Evolutionary conservation across 1,140 invertebrate species (phyloP), one percentile per base, ranked within the genome.

Genomic region (Patella vulgata): DNA sequence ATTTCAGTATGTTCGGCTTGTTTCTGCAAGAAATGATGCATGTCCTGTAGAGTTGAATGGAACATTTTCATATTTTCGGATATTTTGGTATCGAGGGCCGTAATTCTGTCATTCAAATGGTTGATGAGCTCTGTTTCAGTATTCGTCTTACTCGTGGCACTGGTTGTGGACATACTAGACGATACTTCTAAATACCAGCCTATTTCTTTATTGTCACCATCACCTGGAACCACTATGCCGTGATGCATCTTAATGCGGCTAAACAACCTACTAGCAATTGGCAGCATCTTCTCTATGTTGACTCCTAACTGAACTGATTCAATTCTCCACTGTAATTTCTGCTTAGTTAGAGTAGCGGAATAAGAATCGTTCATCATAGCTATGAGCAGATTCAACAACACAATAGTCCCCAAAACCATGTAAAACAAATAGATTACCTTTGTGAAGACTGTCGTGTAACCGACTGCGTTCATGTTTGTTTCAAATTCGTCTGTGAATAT

Each of bases 341-440:
- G 68, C 25, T 66, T 57, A 9, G 57, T 39, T 17, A 73, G 40
- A 28, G 77, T 74, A 53, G 55, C 59, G 5, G 72, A 70, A 48
- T 82, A 82, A 8, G 80, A 82, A 51, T 80, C 79, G 58, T 79
- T 82, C 78, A 82, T 80, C 77, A 81, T 80, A 14, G 80, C 80
- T 51, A 82, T 82, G 0, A 82, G 68, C 2, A 82, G 62, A 55
- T 82, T 82, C 6, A 82, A 66, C 0, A 82, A 59, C 2, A 82
- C 59, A 28, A 81, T 77, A 17, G 75, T 77, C 11, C 62, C 68
- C 11, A 81, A 52, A 17, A 82, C 59, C 25, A 80, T 74, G 54
- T 80, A 82, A 19, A 79, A n/a, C 17, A 77, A 50, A 51, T 78
- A 81, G 9, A 80, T 27, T 0, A 80, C 47, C 54, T 77, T 74